A percentile compares a stretch with the other conserved stretches of the same genome.
Conservation (phyloP, 2,888 invertebrate genomes). For the Harpagoxenus sublaevis region DNA sequence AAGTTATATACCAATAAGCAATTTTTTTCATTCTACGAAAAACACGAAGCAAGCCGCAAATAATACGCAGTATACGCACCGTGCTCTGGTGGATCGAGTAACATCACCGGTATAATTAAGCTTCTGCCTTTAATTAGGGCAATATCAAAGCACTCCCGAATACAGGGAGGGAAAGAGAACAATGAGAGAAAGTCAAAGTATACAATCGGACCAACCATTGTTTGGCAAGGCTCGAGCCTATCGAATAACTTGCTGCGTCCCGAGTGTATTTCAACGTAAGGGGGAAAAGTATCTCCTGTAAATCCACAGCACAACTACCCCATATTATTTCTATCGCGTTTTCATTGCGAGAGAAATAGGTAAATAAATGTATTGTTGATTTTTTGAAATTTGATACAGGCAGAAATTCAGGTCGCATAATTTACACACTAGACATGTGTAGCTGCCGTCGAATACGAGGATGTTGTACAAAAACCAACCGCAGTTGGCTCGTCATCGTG, state of each 20-base stretch:
- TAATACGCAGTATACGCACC: not conserved
- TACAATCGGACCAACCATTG: conserved; percentile 61
- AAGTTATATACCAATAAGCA: conserved; percentile 77
- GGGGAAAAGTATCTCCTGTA: conserved; percentile 59
- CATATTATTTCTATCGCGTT: conserved; percentile 61
- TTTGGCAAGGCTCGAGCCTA: conserved; percentile 66
- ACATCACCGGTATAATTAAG: conserved; percentile 55
- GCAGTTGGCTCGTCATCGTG: too few species aligned
- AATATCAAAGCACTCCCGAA: conserved; percentile 40
- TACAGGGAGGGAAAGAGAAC: not conserved
- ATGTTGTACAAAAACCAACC: not conserved
- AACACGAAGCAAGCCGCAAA: conserved; percentile 28
- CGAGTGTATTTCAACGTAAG: conserved; percentile 60
- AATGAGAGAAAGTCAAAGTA: conserved; percentile 52
- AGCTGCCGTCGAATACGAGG: not conserved
- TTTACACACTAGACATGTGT: not conserved
- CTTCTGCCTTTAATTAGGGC: conserved; percentile 59
- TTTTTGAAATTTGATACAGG: not conserved
- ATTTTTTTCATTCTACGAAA: conserved; percentile 68
- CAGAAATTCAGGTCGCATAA: not conserved
- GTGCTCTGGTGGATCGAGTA: conserved; percentile 21
- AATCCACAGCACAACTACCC: conserved; percentile 46
- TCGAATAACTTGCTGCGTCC: conserved; percentile 65
- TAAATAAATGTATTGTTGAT: not conserved
- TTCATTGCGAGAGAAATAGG: conserved; percentile 57